Percentiles rank a stretch among this genome's conserved stretches.
These are phyloP conservation scores for Melanocharis versteri DNA, from an alignment of 2,113 vertebrate genomes.

Conservation along the genomic window DNA sequence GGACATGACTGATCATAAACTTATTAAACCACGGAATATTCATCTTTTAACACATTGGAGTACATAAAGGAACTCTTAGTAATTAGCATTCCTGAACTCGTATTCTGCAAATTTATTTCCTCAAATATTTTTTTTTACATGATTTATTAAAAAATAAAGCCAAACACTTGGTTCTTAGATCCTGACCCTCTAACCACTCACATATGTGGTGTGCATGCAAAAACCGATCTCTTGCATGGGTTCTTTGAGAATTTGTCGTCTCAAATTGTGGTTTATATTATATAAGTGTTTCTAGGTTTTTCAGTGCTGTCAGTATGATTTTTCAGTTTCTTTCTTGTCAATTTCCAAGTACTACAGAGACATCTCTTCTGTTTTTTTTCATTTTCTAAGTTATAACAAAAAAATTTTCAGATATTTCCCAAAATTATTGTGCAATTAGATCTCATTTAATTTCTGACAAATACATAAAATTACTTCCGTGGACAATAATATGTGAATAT, in stretches of 20 bases:
- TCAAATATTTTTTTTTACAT: background rate
- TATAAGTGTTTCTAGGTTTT: background rate
- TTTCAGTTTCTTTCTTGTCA: background rate
- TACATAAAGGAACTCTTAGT: background rate
- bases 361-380: background rate
- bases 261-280: background rate
- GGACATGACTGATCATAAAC: background rate
- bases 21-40: constrained; percentile 17
- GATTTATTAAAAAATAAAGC: constrained; percentile 43
- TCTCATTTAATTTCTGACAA: background rate
- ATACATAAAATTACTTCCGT: background rate
- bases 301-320: background rate
- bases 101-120: constrained; percentile 37
- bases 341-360: background rate
- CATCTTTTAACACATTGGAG: constrained; percentile 16
- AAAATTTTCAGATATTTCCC: background rate
- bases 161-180: constrained; percentile 22
- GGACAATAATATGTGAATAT: background rate
- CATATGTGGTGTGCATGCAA: constrained; percentile 4
- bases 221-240: background rate
- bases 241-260: background rate
- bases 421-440: background rate
- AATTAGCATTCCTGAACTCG: constrained; percentile 20
- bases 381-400: background rate
- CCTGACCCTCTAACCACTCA: constrained; percentile 19